Base-by-base conservation (phyloP, 2,797 vertebrate species). In the Pseudochirops cupreus region DNA sequence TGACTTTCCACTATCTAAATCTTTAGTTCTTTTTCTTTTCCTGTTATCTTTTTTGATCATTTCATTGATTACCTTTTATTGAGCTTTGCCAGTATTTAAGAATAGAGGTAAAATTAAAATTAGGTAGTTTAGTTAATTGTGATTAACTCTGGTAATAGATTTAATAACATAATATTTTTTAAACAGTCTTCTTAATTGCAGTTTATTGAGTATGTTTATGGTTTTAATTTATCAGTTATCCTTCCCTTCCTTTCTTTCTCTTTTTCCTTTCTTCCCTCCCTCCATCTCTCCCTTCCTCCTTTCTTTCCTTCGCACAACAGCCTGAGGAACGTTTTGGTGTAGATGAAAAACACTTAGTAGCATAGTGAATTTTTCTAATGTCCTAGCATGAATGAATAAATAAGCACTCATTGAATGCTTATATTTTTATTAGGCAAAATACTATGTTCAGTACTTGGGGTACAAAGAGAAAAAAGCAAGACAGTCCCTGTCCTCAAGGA, bases 31-130 rank as follows among this genome's bases (percentile, higher is more conserved):
- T 11, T 91, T 14, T 6, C n/a, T 91, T 39, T 33, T 39, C 93
- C 90, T 89, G 26, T 93, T 95, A 89, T 9, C 31, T 91, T 9
- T 52, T 33, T 13, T 82, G 24, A 29, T 11, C 58, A 26, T 52
- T 93, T 59, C 14, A 33, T 82, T 93, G 94, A 52, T 91, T 28
- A 53, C 62, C 58, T 87, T 59, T 82, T 96, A n/a, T 67, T 67
- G 62, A 67, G 62, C 13, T 67, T 67, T 67, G 13, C 14, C 14
- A n/a, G 13, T 67, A 1, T 67, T 74, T 74, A 74, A 13, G 16
- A 74, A 74, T 74, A n/a, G 33, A 74, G 16, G n/a, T 74, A n/a
- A 74, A 39, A 74, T n/a, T 39, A 74, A 39, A 39, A 39, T 74
- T n/a, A 18, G 62, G 14, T 39, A n/a, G 12, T n/a, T n/a, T 67